A percentile compares a stretch with the other conserved stretches of the same genome.
phyloP scores from a whole-genome alignment of 2,113 vertebrate genomes.

The Eptesicus fuscus region DNA sequence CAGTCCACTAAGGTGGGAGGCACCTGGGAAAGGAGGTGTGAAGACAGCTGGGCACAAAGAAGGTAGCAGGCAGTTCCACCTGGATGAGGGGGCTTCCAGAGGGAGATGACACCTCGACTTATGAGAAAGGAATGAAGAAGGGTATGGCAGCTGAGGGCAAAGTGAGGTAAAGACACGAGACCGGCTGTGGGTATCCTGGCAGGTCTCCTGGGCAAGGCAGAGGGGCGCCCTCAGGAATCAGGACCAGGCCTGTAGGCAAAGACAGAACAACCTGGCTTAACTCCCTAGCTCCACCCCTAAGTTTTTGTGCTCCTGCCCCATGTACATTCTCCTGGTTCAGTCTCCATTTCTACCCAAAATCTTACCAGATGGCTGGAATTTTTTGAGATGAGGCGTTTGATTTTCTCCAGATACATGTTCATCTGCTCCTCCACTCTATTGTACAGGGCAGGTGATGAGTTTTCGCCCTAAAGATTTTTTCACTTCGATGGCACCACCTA shows the following conservation, averaged over 20 bases:
- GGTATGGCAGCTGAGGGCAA: accelerated
- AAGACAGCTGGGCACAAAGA: neutral
- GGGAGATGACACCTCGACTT: neutral
- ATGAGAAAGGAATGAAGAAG: neutral
- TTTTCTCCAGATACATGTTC: neutral
- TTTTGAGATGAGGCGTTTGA: neutral
- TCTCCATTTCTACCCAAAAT: neutral
- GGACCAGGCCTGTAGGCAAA: neutral
- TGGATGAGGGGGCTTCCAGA: neutral
- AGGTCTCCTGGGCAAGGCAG: neutral
- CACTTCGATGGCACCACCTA: neutral
- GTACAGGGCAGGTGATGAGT: neutral
- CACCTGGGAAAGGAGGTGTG: neutral
- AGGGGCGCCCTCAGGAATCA: neutral
- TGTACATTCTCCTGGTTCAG: neutral
- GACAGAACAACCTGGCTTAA: too few relatives aligned
- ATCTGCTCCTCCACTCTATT: neutral
- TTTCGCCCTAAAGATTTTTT: neutral
- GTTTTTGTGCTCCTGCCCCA: neutral
- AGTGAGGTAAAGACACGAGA: neutral
- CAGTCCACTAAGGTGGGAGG: neutral
- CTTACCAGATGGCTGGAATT: neutral
- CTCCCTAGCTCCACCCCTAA: neutral
- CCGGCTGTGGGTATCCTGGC: neutral
- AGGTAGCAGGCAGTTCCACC: neutral